phyloP scores from a whole-genome alignment of 2,113 vertebrate genomes.

The Saguinus midas region DNA sequence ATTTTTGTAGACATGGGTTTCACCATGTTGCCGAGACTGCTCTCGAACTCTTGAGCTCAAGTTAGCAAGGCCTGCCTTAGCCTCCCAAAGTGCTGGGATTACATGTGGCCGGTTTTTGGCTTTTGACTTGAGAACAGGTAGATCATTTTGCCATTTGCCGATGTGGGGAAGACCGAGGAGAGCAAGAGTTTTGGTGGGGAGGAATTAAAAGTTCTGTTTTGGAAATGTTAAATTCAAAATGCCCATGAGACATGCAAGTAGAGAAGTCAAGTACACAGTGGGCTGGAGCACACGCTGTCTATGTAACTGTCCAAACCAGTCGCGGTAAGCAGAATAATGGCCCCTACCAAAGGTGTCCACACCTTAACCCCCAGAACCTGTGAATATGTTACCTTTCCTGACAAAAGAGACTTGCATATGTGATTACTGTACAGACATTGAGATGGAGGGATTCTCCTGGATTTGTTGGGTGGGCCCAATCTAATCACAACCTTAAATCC shows the following conservation, averaged over 20 bases:
- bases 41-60: too few species aligned
- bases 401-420: not conserved
- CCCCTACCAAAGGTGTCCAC: not conserved
- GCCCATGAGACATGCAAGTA: not conserved
- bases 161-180: not conserved
- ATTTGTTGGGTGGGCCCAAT: not conserved
- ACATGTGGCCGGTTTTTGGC: not conserved
- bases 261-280: not conserved
- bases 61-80: too few species aligned
- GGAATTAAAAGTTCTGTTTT: slow-evolving; percentile 18
- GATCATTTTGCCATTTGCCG: not conserved
- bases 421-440: not conserved
- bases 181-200: not conserved
- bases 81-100: too few species aligned
- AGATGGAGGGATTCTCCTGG: not conserved
- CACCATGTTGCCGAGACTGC: too few species aligned
- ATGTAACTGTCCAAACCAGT: not conserved
- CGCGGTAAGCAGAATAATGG: not conserved
- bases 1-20: too few species aligned
- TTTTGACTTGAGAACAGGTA: slow-evolving; percentile 11
- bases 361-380: not conserved
- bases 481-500: not conserved
- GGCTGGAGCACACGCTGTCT: not conserved
- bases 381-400: not conserved
- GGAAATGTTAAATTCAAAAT: slow-evolving; percentile 5